Base-by-base conservation (phyloP, 2,797 vertebrate species). In the Pangasius macronema region DNA sequence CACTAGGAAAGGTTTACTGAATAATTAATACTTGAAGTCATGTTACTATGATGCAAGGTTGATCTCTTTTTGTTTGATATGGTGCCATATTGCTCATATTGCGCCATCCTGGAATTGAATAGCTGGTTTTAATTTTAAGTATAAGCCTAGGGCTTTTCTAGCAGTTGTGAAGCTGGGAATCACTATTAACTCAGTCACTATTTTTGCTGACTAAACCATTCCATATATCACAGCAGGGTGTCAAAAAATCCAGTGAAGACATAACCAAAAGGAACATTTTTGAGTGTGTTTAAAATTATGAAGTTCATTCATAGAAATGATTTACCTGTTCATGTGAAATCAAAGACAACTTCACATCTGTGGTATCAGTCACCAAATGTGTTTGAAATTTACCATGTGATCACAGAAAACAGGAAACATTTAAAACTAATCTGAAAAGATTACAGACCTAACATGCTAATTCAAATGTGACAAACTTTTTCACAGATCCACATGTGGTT, bases 391-490 rank as follows among this genome's bases (percentile, higher is more conserved):
- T 5, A 63, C 53, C 61, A 86, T 70, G 30, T 39, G 36, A 61
- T 86, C 11, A 10, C 75, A 49, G 42, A 42, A 73, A 67, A 83
- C 46, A 82, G 85, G 42, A 55, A 55, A 68, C 59, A 20, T 77
- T 46, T 39, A 39, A 30, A 42, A 65, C 57, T 81, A 42, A 72
- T 72, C 5, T 36, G 36, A 73, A 53, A 57, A 80, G 63, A 80
- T 73, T 85, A 88, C 53, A 85, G 83, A 81, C 75, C 33, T 49
- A 30, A 33, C 39, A 22, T 68, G 46, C 13, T 68, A 67, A 36
- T 57, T 83, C 53, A 68, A 67, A 39, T n/a, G 59, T 33, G n/a
- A 63, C 20, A 42, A 76, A 46, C 46, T 22, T 67, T 67, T 83
- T 20, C 2, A 0, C 39, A 53, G 46, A 36, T 8, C 6, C 30